Conservation (phyloP, 2,888 invertebrate species). For the Ptilodon capucinus region DNA sequence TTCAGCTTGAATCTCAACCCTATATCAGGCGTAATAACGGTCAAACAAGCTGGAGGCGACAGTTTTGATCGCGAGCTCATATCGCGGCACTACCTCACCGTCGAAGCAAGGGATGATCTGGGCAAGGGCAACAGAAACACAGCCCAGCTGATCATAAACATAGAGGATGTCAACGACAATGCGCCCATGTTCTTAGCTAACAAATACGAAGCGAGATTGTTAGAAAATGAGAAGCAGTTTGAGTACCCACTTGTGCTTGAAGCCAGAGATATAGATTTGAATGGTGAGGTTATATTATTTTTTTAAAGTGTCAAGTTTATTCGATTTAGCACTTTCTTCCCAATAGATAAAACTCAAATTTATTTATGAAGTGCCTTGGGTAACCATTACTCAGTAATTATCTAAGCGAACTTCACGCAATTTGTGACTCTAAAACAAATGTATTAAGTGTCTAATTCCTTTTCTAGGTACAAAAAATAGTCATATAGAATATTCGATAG, state of each 20-base stretch:
- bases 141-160: slow-evolving; percentile 90
- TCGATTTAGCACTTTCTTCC: not conserved
- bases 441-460: slow-evolving; percentile 2
- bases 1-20: slow-evolving; percentile 90
- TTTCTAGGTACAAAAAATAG: slow-evolving; percentile 91
- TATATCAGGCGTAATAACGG: slow-evolving; percentile 91
- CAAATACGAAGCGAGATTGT: slow-evolving; percentile 90
- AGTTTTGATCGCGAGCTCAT: slow-evolving; percentile 94
- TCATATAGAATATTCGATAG: slow-evolving; percentile 90
- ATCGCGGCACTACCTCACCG: slow-evolving; percentile 91
- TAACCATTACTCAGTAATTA: no score
- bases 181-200: slow-evolving; percentile 92
- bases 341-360: no score
- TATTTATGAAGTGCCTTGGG: no score
- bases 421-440: no score
- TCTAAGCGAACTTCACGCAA: no score
- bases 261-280: slow-evolving; percentile 92
- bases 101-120: slow-evolving; percentile 94
- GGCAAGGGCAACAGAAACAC: slow-evolving; percentile 91
- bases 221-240: slow-evolving; percentile 92
- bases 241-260: slow-evolving; percentile 89
- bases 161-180: slow-evolving; percentile 95
- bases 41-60: slow-evolving; percentile 88
- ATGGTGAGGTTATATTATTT: no score
- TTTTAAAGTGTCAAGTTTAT: no score